Evolutionary conservation across 2,888 invertebrate genomes (phyloP).

Genomic region (Chironomus riparius): DNA sequence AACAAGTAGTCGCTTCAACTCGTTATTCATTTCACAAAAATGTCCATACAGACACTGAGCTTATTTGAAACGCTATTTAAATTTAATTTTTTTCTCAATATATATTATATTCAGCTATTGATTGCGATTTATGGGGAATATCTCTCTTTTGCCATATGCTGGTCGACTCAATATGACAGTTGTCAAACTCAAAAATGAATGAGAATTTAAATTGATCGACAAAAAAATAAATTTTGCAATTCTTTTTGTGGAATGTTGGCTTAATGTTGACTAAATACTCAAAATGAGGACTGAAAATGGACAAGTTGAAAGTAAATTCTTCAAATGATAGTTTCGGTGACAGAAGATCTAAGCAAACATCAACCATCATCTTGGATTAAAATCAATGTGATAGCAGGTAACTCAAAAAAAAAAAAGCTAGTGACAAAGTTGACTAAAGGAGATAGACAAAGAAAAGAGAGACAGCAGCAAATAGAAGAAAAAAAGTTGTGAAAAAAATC

Average conservation of each 20-base stretch:
- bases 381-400: background rate
- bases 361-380: background rate
- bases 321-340: background rate
- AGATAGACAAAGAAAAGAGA: background rate
- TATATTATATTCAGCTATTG: background rate
- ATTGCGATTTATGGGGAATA: background rate
- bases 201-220: background rate
- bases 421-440: background rate
- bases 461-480: background rate
- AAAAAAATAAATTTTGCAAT: no score
- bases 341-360: background rate
- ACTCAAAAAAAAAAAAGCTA: background rate
- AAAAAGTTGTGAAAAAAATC: constrained; percentile 19
- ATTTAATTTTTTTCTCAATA: background rate
- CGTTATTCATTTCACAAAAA: constrained; percentile 20
- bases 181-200: background rate
- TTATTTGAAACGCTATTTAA: constrained; percentile 6
- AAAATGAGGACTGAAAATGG: no score
- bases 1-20: constrained; percentile 25
- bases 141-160: background rate
- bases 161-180: background rate
- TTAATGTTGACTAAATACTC: no score
- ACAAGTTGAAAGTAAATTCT: no score
- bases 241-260: no score
- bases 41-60: background rate